Evolutionary conservation across 2,113 vertebrate species (phyloP).

Genomic region (Anoplopoma fimbria): DNA sequence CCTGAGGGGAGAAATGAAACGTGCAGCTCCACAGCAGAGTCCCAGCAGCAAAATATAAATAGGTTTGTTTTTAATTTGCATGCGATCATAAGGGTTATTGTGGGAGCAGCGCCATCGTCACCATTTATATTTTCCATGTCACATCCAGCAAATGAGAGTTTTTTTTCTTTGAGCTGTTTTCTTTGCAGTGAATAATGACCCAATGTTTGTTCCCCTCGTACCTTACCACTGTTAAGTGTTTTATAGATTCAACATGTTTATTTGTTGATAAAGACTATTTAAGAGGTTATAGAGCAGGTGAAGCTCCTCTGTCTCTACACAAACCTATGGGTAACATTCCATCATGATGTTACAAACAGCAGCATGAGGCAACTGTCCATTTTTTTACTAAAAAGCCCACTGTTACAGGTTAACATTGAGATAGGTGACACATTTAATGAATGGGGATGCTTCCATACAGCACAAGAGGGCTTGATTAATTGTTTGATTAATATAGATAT

Average conservation of each 20-base stretch:
- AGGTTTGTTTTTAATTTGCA: constrained; percentile 82
- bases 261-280: constrained; percentile 66
- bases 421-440: neutral
- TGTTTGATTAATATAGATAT: no score
- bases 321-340: neutral
- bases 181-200: constrained; percentile 63
- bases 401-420: no score
- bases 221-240: constrained; percentile 45
- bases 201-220: constrained; percentile 21
- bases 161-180: constrained; percentile 64
- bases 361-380: neutral
- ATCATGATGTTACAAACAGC: neutral
- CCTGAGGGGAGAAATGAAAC: constrained; percentile 64
- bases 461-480: neutral
- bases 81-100: constrained; percentile 76
- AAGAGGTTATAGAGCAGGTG: constrained; percentile 44
- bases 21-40: constrained; percentile 47
- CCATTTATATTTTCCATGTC: constrained; percentile 67
- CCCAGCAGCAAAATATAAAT: constrained; percentile 75
- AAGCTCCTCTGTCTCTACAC: constrained; percentile 13
- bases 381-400: neutral
- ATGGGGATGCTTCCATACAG: no score
- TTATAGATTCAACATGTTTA: constrained; percentile 64
- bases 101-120: constrained; percentile 43
- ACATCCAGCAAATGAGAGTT: constrained; percentile 50